Percentiles rank a stretch among this genome's conserved stretches.
Conservation (phyloP, 2,113 vertebrate genomes). For the Thamnaconus septentrionalis region DNA sequence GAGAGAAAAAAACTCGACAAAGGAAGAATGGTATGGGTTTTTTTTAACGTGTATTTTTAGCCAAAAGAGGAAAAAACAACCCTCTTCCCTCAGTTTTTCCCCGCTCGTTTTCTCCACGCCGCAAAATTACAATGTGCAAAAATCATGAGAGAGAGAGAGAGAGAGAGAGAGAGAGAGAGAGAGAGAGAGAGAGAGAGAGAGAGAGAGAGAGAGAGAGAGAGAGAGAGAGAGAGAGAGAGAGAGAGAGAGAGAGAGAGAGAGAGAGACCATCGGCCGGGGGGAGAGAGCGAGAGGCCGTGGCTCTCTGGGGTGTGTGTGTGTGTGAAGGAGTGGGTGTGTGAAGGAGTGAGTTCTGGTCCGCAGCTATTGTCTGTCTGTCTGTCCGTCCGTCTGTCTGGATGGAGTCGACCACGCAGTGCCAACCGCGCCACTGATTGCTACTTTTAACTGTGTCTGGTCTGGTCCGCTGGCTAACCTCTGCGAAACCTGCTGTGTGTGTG, state of each 20-base stretch:
- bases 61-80: constrained; percentile 52
- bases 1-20: constrained; percentile 39
- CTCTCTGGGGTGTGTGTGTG: constrained; percentile 12
- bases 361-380: constrained; percentile 61
- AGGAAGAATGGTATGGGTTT: constrained; percentile 1
- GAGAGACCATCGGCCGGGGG: too few species aligned
- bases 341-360: constrained; percentile 42
- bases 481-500: constrained; percentile 48
- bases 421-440: constrained; percentile 64
- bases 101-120: constrained; percentile 57
- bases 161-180: too few species aligned
- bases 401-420: constrained; percentile 54
- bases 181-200: constrained; percentile 30
- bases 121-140: constrained; percentile 77
- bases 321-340: constrained; percentile 12
- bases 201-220: constrained; percentile 30
- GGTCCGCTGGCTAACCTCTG: constrained; percentile 66
- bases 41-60: constrained; percentile 53
- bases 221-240: constrained; percentile 18
- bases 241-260: not conserved
- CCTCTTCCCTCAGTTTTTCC: constrained; percentile 51
- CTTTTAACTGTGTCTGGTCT: constrained; percentile 60
- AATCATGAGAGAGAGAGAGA: constrained; percentile 58
- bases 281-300: not conserved
- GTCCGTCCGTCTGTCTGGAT: constrained; percentile 47